Evolutionary conservation across 2,888 invertebrate genomes (phyloP).

Genomic region (Pimpla rufipes): DNA sequence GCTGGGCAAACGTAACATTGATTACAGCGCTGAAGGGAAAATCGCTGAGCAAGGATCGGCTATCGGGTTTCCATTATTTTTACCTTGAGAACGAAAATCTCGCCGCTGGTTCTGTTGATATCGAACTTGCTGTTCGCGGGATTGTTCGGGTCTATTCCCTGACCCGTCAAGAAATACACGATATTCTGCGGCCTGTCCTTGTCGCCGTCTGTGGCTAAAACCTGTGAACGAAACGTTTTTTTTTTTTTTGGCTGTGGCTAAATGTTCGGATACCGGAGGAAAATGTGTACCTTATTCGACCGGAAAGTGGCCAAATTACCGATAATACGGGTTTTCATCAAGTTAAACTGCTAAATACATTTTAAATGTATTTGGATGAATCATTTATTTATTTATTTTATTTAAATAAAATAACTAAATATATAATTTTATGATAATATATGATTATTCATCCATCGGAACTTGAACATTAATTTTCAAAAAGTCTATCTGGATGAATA

Average conservation of each 20-base stretch:
- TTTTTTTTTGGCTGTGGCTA: background rate
- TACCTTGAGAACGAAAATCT: slow-evolving; percentile 98
- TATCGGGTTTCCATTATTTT: slow-evolving; percentile 79
- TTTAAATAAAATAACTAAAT: too few relatives aligned
- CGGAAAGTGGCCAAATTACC: too few relatives aligned
- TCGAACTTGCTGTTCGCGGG: slow-evolving; percentile 98
- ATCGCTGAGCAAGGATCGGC: background rate
- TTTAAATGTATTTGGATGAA: too few relatives aligned
- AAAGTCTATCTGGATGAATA: too few relatives aligned
- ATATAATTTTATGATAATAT: too few relatives aligned
- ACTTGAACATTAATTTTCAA: too few relatives aligned
- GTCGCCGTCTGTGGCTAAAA: slow-evolving; percentile 98
- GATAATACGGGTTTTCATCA: too few relatives aligned
- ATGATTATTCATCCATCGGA: too few relatives aligned
- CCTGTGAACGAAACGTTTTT: slow-evolving; percentile 87
- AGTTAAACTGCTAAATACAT: too few relatives aligned
- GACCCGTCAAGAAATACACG: slow-evolving; percentile 97
- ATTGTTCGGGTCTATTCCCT: slow-evolving; percentile 98
- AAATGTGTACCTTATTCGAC: too few relatives aligned
- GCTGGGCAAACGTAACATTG: slow-evolving; percentile 86
- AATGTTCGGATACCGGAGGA: too few relatives aligned
- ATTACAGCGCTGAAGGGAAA: background rate
- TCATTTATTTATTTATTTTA: too few relatives aligned
- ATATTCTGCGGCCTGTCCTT: slow-evolving; percentile 97
- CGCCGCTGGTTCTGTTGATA: slow-evolving; percentile 97